Conservation (phyloP, 2,888 invertebrate species). For the Sinotaia quadrata region DNA sequence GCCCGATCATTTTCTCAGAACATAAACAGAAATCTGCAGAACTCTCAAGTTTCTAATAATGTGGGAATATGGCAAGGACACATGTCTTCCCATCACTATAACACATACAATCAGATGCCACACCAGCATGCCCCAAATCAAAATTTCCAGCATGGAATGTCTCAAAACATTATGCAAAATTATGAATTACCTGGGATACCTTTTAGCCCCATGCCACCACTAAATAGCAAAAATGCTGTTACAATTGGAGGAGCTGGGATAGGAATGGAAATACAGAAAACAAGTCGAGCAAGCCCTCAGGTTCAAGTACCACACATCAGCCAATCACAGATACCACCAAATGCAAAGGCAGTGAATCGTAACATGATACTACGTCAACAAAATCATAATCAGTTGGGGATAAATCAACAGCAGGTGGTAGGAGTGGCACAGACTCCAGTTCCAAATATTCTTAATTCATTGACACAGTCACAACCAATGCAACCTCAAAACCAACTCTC, state of each 20-base stretch:
- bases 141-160: constrained; percentile 18
- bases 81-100: background rate
- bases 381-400: constrained; percentile 43
- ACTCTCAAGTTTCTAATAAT: too few species aligned
- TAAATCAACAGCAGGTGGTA: constrained; percentile 35
- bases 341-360: constrained; percentile 59
- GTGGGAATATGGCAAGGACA: background rate
- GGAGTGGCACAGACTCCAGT: constrained; percentile 5
- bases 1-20: too few species aligned
- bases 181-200: constrained; percentile 13
- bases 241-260: constrained; percentile 15
- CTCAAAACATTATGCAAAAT: constrained; percentile 22
- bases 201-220: constrained; percentile 34
- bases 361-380: constrained; percentile 50
- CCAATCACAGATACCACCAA: constrained; percentile 68
- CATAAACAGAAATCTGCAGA: background rate
- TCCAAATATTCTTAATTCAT: constrained; percentile 32
- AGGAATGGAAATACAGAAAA: constrained; percentile 18
- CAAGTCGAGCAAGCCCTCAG: constrained; percentile 65
- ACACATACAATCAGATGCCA: constrained; percentile 42
- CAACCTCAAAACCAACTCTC: constrained; percentile 24
- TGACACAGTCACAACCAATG: constrained; percentile 29
- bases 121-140: constrained; percentile 24
- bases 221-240: background rate
- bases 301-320: constrained; percentile 71